Conservation (phyloP, 2,797 vertebrate genomes). For the Morelia viridis region DNA sequence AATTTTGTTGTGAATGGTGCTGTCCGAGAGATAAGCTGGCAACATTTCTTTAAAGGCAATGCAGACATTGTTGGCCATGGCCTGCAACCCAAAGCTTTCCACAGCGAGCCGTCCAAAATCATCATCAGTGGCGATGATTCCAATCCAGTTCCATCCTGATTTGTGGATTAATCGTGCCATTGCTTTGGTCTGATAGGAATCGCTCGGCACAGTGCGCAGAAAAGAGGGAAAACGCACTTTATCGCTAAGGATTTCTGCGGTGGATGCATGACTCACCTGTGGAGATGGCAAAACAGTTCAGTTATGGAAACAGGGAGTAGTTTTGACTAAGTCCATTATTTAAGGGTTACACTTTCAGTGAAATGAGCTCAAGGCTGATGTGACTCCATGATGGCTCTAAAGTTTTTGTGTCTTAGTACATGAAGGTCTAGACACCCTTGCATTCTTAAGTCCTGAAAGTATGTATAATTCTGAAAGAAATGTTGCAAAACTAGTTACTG, state of each 20-base stretch:
- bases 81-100: conserved; percentile 78
- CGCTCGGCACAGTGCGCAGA: conserved; percentile 85
- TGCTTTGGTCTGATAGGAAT: conserved; percentile 83
- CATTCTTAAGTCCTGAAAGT: background rate
- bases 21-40: conserved; percentile 76
- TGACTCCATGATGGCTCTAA: background rate
- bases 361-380: background rate
- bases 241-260: conserved; percentile 86
- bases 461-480: background rate
- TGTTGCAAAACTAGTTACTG: background rate
- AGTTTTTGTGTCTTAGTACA: background rate
- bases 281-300: conserved; percentile 52
- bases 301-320: background rate
- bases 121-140: conserved; percentile 83
- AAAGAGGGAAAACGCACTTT: conserved; percentile 87
- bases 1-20: conserved; percentile 67
- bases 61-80: conserved; percentile 77
- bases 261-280: conserved; percentile 89
- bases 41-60: conserved; percentile 84
- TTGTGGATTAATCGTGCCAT: conserved; percentile 81
- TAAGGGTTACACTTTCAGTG: background rate
- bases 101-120: conserved; percentile 84
- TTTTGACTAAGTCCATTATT: background rate
- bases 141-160: conserved; percentile 86
- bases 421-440: background rate